Percentiles rank a stretch among this genome's conserved stretches.
Evolutionary conservation across 2,797 vertebrate species (phyloP).

Genomic region (Cynodonichthys magdalenae): DNA sequence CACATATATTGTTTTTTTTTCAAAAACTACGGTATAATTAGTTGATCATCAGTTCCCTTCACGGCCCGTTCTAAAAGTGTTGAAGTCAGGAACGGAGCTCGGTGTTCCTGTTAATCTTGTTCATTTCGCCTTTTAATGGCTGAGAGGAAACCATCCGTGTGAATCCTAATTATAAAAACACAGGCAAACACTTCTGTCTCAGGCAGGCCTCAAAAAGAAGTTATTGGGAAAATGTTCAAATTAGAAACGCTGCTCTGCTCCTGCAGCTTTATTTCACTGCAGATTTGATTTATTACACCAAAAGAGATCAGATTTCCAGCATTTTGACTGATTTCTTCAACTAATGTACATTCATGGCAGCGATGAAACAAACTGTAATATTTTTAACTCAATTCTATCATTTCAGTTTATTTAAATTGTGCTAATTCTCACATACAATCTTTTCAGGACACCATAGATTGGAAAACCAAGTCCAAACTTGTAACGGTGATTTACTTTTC

Average conservation of each 20-base stretch:
- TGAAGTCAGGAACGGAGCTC: conserved; percentile 17
- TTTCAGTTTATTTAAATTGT: too few relatives aligned
- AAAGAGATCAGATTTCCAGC: too few relatives aligned
- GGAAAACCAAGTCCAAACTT: neutral
- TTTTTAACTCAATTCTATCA: too few relatives aligned
- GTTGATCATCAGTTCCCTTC: conserved; percentile 1
- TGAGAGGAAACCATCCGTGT: conserved; percentile 24
- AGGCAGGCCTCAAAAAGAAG: neutral
- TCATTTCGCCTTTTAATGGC: conserved; percentile 23
- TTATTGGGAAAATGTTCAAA: neutral
- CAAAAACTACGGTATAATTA: conserved; percentile 27
- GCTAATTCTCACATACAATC: too few relatives aligned
- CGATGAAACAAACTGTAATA: too few relatives aligned
- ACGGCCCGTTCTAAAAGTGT: conserved; percentile 18
- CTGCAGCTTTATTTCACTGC: too few relatives aligned
- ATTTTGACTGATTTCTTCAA: too few relatives aligned
- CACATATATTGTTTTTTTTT: neutral
- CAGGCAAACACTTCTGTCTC: conserved; percentile 6
- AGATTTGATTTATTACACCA: too few relatives aligned
- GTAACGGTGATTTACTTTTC: conserved; percentile 1
- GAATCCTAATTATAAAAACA: conserved; percentile 26
- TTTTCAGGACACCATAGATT: too few relatives aligned
- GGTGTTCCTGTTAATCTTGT: conserved; percentile 33
- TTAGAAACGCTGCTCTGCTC: conserved; percentile 1
- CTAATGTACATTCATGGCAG: too few relatives aligned